phyloP scores from a whole-genome alignment of 2,888 invertebrate genomes.

The Kryphioiulus occultus region DNA sequence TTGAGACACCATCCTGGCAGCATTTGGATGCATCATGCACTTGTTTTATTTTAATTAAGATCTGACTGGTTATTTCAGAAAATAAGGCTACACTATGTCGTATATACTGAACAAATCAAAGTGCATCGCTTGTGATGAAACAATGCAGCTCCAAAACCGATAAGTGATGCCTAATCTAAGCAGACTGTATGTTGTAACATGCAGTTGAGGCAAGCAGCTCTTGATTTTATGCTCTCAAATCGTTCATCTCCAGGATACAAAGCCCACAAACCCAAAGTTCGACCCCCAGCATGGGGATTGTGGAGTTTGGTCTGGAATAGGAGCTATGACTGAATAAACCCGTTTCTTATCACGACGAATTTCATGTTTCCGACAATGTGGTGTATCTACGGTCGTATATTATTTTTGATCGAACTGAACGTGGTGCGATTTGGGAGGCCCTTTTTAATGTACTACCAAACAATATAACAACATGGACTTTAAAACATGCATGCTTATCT shows the following conservation, averaged over 20 bases:
- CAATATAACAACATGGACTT: too few species aligned
- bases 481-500: too few species aligned
- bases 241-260: constrained; percentile 2
- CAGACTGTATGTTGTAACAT: background rate
- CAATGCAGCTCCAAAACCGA: background rate
- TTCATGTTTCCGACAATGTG: background rate
- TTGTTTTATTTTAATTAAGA: too few species aligned
- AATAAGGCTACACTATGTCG: too few species aligned
- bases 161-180: background rate
- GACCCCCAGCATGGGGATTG: background rate
- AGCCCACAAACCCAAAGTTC: background rate
- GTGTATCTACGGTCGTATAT: background rate
- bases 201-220: background rate
- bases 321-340: background rate
- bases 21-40: too few species aligned
- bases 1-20: too few species aligned
- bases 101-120: background rate
- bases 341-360: background rate
- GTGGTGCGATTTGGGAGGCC: background rate
- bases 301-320: background rate
- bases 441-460: too few species aligned
- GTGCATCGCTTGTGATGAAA: background rate
- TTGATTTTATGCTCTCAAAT: background rate
- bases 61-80: too few species aligned
- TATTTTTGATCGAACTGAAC: background rate